Conservation (phyloP, 2,888 invertebrate species). For the Beris morrisii region DNA sequence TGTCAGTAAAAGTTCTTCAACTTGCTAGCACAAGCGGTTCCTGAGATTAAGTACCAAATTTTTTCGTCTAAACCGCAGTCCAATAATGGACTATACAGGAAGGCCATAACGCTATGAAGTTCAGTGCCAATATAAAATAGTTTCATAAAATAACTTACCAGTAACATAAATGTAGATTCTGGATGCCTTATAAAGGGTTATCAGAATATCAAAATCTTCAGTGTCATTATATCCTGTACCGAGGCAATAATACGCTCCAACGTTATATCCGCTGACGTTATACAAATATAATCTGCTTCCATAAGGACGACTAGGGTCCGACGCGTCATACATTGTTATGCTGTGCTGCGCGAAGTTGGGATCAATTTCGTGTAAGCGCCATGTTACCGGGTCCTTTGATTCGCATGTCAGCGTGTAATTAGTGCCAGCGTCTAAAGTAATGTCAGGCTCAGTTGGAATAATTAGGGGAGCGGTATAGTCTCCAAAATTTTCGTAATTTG, state of each 20-base stretch:
- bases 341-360: neutral
- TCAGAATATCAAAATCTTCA: conserved; percentile 48
- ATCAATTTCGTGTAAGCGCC: conserved; percentile 46
- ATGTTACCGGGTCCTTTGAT: conserved; percentile 54
- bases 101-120: too few relatives aligned
- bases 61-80: too few relatives aligned
- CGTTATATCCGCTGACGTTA: conserved; percentile 57
- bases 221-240: conserved; percentile 47
- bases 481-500: neutral
- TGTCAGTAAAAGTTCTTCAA: too few relatives aligned
- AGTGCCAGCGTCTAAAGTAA: conserved; percentile 48
- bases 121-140: too few relatives aligned
- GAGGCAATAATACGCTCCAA: conserved; percentile 63
- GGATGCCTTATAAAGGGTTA: conserved; percentile 51
- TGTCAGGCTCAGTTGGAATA: conserved; percentile 49
- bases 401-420: conserved; percentile 57
- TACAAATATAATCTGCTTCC: conserved; percentile 57
- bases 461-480: conserved; percentile 48
- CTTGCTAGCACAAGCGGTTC: too few relatives aligned
- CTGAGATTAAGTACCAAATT: too few relatives aligned
- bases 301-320: conserved; percentile 48
- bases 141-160: conserved; percentile 51
- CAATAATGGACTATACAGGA: too few relatives aligned
- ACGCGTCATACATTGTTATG: conserved; percentile 34
- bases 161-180: conserved; percentile 61